Evolutionary conservation across 2,113 vertebrate genomes (phyloP).

Genomic region (Macrotis lagotis): DNA sequence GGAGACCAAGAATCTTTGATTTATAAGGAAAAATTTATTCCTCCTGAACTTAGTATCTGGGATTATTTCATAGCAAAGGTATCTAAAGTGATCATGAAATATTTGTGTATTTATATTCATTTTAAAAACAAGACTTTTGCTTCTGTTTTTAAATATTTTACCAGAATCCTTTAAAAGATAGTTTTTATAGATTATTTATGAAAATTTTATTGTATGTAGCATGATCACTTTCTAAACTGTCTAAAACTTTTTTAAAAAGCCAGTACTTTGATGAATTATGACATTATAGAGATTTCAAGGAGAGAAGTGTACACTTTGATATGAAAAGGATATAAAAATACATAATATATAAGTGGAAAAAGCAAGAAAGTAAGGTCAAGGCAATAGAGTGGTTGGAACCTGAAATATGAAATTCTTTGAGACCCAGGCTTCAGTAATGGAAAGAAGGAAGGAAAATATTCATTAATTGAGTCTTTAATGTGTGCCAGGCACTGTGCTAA

Average conservation of each 20-base stretch:
- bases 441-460: not conserved
- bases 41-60: conserved; percentile 98
- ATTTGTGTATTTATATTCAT: conserved; percentile 9
- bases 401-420: not conserved
- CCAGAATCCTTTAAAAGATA: not conserved
- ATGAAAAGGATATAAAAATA: conserved; percentile 2
- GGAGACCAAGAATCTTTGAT: conserved; percentile 84
- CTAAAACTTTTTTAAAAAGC: not conserved
- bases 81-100: conserved; percentile 48
- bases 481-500: not conserved
- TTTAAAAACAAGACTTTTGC: conserved; percentile 44
- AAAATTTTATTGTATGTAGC: not conserved
- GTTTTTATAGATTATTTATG: not conserved
- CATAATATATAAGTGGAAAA: conserved; percentile 16
- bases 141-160: conserved; percentile 17
- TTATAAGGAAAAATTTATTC: conserved; percentile 92
- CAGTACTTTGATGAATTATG: conserved; percentile 1
- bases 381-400: not conserved
- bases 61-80: conserved; percentile 99
- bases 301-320: conserved; percentile 16
- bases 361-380: conserved; percentile 32
- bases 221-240: not conserved
- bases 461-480: not conserved
- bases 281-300: conserved; percentile 45
- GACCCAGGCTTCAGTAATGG: not conserved